Evolutionary conservation across 2,888 invertebrate species (phyloP), one percentile per base, ranked within the genome.

Genomic region (Microctonus brassicae): DNA sequence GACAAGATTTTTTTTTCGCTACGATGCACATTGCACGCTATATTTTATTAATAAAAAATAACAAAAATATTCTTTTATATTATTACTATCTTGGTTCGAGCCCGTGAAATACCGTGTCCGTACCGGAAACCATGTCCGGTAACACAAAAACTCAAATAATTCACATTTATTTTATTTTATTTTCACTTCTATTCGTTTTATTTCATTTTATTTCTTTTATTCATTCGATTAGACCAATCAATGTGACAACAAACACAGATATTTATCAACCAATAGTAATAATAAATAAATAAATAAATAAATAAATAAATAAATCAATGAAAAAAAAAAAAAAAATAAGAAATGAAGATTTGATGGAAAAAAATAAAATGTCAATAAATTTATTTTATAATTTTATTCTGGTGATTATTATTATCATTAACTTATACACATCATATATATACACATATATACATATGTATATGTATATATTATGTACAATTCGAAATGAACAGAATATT

Each of bases 401-500:
- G 24, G 24, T 26, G 6, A 55, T 55, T 26, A 55, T 2, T 6
- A 55, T 26, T 26, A 26, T 55, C 13, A 55, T 55, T 11, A 55
- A 34, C 17, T 34, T 11, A n/a, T 47, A 11, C 13, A 29, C 9
- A 22, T n/a, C n/a, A 47, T 47, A 6, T 47, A 9, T 17, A 17
- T 4, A 13, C 2, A 9, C 10, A 17, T 10, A 17, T 6, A 47
- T 47, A 17, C 3, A 47, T 17, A 13, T 6, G 9, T 17, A 17
- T 17, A 47, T 17, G 47, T 6, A 17, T 47, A 17, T 9, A 17
- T n/a, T 24, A n/a, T 26, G 4, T n/a, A 26, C 24, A 26, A n/a
- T 57, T 77, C 74, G 78, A 78, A 81, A 80, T 81, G 80, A 34
- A 7, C 58, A 20, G 52, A 47, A 29, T 60, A 58, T 68, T 60